A percentile compares a stretch with the other conserved stretches of the same genome.
These are phyloP conservation scores for Phortica variegata DNA, from an alignment of 1,140 invertebrate genomes.

Conservation along the genomic window DNA sequence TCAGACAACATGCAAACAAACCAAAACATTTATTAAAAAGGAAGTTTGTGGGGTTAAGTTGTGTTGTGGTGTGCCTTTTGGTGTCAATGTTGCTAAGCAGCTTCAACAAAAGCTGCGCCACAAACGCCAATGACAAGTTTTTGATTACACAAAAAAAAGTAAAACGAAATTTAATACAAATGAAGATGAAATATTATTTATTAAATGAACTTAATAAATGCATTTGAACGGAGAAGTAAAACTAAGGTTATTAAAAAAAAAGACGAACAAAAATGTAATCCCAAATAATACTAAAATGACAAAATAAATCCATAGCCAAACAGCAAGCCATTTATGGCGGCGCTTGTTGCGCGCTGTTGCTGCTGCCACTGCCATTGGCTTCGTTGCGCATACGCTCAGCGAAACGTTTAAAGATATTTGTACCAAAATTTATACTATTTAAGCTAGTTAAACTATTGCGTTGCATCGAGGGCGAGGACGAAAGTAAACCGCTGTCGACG, in stretches of 20 bases:
- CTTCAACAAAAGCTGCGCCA: no score
- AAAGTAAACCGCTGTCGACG: slow-evolving; percentile 1
- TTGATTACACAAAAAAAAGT: no score
- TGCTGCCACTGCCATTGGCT: slow-evolving; percentile 8
- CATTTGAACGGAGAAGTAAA: neutral
- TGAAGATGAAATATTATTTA: neutral
- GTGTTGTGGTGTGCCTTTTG: no score
- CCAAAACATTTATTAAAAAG: no score
- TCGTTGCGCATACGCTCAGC: slow-evolving; percentile 44
- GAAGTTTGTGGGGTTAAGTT: no score
- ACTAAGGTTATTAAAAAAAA: neutral
- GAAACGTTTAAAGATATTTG: slow-evolving; percentile 53
- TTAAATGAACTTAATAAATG: slow-evolving; percentile 1
- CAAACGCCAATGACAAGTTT: no score
- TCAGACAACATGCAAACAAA: no score
- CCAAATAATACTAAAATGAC: neutral
- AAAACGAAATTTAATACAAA: no score
- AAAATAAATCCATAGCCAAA: no score
- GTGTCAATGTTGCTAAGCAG: no score
- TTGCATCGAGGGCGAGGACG: neutral
- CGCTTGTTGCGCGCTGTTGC: no score
- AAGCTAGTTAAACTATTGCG: slow-evolving; percentile 16
- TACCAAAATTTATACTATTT: slow-evolving; percentile 36
- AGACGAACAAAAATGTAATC: no score
- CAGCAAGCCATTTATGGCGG: neutral